Evolutionary conservation across 2,888 invertebrate genomes (phyloP).

Genomic region (Eupsilia transversa): DNA sequence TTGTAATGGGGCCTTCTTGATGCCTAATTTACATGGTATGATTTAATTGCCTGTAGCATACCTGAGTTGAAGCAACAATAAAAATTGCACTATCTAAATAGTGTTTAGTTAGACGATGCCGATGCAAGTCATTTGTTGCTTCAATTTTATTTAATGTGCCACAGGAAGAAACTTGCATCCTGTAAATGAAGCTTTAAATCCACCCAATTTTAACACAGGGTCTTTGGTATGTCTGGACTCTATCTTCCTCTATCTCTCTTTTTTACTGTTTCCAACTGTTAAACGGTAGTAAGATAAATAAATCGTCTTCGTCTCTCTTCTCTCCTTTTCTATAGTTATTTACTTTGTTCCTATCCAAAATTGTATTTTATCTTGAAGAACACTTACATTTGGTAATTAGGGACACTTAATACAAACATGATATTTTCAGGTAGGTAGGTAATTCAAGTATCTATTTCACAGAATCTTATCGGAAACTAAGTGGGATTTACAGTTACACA

Average conservation of each 20-base stretch:
- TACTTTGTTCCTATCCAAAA: neutral
- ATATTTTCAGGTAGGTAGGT: neutral
- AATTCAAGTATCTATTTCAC: neutral
- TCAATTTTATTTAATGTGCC: no score
- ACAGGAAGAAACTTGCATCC: no score
- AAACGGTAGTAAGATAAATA: neutral
- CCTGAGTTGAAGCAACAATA: no score
- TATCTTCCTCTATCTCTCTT: neutral
- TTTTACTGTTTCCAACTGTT: neutral
- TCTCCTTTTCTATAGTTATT: neutral
- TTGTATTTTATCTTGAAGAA: neutral
- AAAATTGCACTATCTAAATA: neutral
- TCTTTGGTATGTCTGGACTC: neutral
- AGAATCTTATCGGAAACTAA: neutral
- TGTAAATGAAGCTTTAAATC: neutral
- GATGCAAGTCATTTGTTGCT: neutral
- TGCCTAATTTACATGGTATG: neutral
- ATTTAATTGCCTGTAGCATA: no score
- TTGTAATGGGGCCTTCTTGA: neutral
- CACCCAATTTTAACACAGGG: neutral
- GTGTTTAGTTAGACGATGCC: no score
- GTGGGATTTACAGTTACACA: constrained; percentile 1
- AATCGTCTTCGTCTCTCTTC: neutral
- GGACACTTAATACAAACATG: neutral
- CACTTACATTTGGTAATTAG: neutral